Evolutionary conservation across 1,140 invertebrate species (phyloP).

Genomic region (Drosophila funebris): DNA sequence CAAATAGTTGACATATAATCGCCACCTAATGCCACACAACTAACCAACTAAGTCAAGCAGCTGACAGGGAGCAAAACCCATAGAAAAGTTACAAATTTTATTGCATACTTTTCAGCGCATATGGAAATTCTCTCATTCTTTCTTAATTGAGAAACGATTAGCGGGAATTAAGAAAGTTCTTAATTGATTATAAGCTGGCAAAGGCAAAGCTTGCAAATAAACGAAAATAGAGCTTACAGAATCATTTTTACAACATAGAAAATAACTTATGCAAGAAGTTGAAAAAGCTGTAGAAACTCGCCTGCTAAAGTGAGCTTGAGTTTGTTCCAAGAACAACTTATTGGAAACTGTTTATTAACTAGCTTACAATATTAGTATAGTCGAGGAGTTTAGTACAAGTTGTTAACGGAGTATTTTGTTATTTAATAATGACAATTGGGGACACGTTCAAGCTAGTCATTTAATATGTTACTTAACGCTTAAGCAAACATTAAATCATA

Average conservation of each 20-base stretch:
- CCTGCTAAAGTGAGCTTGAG: background rate
- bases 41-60: background rate
- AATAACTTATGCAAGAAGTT: background rate
- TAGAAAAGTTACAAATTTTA: constrained; percentile 21
- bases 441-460: no score
- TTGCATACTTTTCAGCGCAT: constrained; percentile 23
- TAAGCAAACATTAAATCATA: no score
- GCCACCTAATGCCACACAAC: constrained; percentile 14
- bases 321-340: background rate
- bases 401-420: no score
- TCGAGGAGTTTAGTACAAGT: no score
- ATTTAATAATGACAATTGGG: no score
- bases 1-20: constrained; percentile 52
- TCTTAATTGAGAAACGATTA: constrained; percentile 32
- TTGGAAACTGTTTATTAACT: background rate
- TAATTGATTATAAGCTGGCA: constrained; percentile 29
- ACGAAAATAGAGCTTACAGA: background rate
- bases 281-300: background rate
- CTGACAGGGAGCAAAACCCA: background rate
- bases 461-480: no score
- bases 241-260: background rate
- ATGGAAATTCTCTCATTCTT: constrained; percentile 6
- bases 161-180: constrained; percentile 17
- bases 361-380: background rate
- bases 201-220: background rate